Evolutionary conservation across 2,888 invertebrate species (phyloP).

Genomic region (Polymixis flavicincta): DNA sequence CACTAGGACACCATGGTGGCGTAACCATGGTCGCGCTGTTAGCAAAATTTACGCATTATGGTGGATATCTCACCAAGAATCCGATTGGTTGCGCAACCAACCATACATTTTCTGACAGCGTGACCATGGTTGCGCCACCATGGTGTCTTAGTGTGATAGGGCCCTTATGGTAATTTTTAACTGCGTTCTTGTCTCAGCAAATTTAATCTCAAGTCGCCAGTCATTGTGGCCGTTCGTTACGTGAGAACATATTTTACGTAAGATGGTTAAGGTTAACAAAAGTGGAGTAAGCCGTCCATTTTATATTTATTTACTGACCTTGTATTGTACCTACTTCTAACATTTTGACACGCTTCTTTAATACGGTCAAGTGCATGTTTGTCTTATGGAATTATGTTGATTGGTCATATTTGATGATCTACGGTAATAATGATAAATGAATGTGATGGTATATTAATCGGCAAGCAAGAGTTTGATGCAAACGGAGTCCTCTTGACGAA

Average conservation of each 20-base stretch:
- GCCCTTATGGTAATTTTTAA: too few species aligned
- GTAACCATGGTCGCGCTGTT: too few species aligned
- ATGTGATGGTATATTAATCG: not conserved
- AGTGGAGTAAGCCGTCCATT: constrained; percentile 66
- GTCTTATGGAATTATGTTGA: constrained; percentile 8
- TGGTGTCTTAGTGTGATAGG: too few species aligned
- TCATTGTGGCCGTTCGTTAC: constrained; percentile 39
- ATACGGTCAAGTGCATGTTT: constrained; percentile 64
- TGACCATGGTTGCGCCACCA: too few species aligned
- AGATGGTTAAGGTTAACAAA: constrained; percentile 73
- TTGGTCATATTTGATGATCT: not conserved
- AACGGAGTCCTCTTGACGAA: not conserved
- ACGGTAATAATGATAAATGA: not conserved
- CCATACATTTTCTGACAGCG: too few species aligned
- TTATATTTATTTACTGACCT: constrained; percentile 53
- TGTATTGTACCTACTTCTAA: constrained; percentile 47
- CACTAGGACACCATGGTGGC: too few species aligned
- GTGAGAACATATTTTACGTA: constrained; percentile 69
- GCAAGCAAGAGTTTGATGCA: not conserved
- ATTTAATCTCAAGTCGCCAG: constrained; percentile 30
- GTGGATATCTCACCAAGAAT: too few species aligned
- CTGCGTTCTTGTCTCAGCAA: not conserved
- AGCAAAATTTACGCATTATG: too few species aligned
- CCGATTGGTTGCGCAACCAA: too few species aligned
- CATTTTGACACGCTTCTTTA: constrained; percentile 58